Conservation (phyloP, 1,140 invertebrate species). For the Drosophila hydei region DNA sequence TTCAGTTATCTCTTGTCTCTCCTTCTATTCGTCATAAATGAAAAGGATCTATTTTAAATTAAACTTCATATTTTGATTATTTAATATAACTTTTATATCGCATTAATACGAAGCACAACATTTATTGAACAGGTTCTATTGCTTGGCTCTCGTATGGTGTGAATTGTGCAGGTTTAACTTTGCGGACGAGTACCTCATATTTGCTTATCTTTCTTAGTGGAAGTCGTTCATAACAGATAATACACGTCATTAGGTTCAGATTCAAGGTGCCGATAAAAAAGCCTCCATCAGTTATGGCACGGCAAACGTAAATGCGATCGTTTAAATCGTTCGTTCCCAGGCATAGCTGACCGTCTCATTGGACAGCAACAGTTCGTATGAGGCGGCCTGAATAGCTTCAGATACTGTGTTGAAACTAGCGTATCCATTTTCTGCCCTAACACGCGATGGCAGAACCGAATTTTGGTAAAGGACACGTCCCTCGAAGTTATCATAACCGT, state of each 20-base stretch:
- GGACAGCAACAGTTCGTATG: slow-evolving; percentile 41
- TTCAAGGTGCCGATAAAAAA: slow-evolving; percentile 45
- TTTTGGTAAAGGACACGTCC: neutral
- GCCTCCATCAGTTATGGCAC: slow-evolving; percentile 7
- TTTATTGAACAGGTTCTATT: no score
- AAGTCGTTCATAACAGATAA: slow-evolving; percentile 18
- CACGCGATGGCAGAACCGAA: slow-evolving; percentile 4
- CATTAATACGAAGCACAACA: no score
- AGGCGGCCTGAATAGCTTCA: neutral
- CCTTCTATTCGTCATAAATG: no score
- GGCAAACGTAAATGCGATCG: slow-evolving; percentile 51
- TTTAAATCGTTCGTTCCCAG: slow-evolving; percentile 4
- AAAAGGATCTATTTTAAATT: no score
- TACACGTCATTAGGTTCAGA: slow-evolving; percentile 1
- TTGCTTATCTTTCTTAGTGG: slow-evolving; percentile 23
- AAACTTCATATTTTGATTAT: no score
- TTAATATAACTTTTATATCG: no score
- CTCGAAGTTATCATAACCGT: neutral
- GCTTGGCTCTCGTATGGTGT: no score
- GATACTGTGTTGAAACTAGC: neutral
- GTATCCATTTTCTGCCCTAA: neutral
- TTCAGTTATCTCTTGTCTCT: no score
- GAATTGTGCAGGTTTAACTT: neutral
- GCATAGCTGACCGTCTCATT: slow-evolving; percentile 45
- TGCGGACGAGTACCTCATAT: slow-evolving; percentile 51